Evolutionary conservation across 37 sponge, comb jelly and placozoan species (phyloP), one percentile per base, ranked within the genome.

Genomic region (Bolinopsis microptera): DNA sequence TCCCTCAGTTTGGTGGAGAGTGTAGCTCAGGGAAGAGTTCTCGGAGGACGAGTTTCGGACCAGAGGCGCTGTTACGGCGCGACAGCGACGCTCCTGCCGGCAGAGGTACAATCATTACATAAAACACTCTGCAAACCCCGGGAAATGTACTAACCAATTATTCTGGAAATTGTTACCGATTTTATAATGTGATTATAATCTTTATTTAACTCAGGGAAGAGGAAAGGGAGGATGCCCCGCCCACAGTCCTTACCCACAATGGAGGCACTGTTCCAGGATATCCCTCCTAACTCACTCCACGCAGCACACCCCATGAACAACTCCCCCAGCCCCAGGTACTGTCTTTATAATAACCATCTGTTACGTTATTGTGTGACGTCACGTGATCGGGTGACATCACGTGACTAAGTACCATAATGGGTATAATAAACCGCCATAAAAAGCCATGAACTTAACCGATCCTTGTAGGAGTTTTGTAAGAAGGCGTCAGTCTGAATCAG

Each of bases 311-410:
- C 13, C 21, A 21, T 32, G 0, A 77, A 32, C 80, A 77, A 77
- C 36, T 77, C 80, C 33, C 80, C 80, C 21, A 77, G 80, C 21
- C 80, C 80, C 21, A 77, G 80, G 80, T 77, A 36, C 27, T 34
- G 61, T 48, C 61, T 18, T 28, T 72, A 21, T 72, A 8, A 28
- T 28, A 72, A 72, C 74, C n/a, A n/a, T n/a, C n/a, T n/a, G n/a
- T n/a, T n/a, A n/a, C n/a, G n/a, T n/a, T n/a, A n/a, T n/a, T n/a
- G n/a, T n/a, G 18, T 72, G 74, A 72, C 74, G 61, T 48, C 61
- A 48, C 61, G 61, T 48, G 61, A 48, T 13, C 13, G n/a, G n/a
- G n/a, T n/a, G n/a, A n/a, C n/a, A n/a, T n/a, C n/a, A n/a, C n/a
- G n/a, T n/a, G n/a, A n/a, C n/a, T n/a, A n/a, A n/a, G n/a, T n/a